Evolutionary conservation across 1,140 invertebrate genomes (phyloP).

Genomic region (Drosophila biarmipes): DNA sequence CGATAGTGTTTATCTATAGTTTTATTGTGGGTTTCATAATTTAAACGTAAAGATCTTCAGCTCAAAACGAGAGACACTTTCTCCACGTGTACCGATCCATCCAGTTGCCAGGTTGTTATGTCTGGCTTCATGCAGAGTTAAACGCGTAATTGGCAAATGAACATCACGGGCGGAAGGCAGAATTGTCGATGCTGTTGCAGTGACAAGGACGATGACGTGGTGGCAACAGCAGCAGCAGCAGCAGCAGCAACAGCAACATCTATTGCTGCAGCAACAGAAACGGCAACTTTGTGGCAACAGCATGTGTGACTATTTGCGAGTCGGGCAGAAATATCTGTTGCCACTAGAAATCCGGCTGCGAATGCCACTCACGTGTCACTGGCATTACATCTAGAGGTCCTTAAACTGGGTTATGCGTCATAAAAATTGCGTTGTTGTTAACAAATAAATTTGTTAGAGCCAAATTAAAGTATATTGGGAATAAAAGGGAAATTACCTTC

Average conservation of each 20-base stretch:
- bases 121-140: conserved; percentile 38
- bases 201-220: conserved; percentile 52
- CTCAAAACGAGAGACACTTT: not conserved
- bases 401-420: not conserved
- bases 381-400: not conserved
- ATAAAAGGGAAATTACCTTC: too few relatives aligned
- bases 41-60: not conserved
- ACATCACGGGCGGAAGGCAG: conserved; percentile 26
- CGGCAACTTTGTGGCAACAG: conserved; percentile 1
- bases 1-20: too few relatives aligned
- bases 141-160: conserved; percentile 73
- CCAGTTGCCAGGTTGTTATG: conserved; percentile 26
- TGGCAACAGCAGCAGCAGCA: conserved; percentile 18
- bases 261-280: conserved; percentile 3
- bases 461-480: not conserved
- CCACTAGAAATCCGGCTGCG: conserved; percentile 26
- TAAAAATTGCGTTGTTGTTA: not conserved
- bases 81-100: conserved; percentile 10
- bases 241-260: conserved; percentile 12
- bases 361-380: conserved; percentile 23
- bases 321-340: conserved; percentile 23
- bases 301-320: conserved; percentile 22
- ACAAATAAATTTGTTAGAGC: not conserved
- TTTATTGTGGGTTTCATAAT: not conserved
- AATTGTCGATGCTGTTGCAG: conserved; percentile 17